phyloP scores from a whole-genome alignment of 2,113 vertebrate species.

The zebrafish (Danio rerio) region DNA sequence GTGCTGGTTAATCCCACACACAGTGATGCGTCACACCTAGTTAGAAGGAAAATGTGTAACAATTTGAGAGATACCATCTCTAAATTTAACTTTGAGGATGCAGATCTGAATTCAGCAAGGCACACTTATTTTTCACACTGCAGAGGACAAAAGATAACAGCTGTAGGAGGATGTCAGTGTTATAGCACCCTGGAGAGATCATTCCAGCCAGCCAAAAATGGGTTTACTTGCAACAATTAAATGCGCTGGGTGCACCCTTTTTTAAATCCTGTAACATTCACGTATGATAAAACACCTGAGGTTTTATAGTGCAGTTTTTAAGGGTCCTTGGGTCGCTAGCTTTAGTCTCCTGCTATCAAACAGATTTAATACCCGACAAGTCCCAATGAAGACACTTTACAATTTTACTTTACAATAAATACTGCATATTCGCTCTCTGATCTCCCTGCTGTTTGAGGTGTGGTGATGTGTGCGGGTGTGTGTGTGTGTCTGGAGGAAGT shows the following conservation, averaged over 20 bases:
- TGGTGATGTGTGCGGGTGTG: not conserved
- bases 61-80: conserved; percentile 12
- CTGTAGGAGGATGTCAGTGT: conserved; percentile 23
- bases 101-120: conserved; percentile 2
- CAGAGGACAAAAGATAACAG: conserved; percentile 28
- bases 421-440: not conserved
- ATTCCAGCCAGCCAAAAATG: not conserved
- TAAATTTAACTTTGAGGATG: not conserved
- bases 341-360: conserved; percentile 13
- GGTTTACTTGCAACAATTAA: conserved; percentile 4
- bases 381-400: conserved; percentile 20
- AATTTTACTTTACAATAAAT: not conserved
- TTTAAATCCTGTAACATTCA: conserved; percentile 2
- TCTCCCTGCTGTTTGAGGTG: not conserved
- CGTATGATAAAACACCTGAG: conserved; percentile 6
- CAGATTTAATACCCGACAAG: not conserved
- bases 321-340: not conserved
- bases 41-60: conserved; percentile 2
- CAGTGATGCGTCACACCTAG: not conserved
- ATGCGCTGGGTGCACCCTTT: not conserved
- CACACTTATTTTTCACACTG: conserved; percentile 2
- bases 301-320: conserved; percentile 9
- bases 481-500: conserved; percentile 15
- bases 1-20: not conserved
- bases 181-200: conserved; percentile 1